A percentile compares a stretch with the other conserved stretches of the same genome.
phyloP scores from a whole-genome alignment of 1,140 invertebrate species.

The Bathynomus jamesi region DNA sequence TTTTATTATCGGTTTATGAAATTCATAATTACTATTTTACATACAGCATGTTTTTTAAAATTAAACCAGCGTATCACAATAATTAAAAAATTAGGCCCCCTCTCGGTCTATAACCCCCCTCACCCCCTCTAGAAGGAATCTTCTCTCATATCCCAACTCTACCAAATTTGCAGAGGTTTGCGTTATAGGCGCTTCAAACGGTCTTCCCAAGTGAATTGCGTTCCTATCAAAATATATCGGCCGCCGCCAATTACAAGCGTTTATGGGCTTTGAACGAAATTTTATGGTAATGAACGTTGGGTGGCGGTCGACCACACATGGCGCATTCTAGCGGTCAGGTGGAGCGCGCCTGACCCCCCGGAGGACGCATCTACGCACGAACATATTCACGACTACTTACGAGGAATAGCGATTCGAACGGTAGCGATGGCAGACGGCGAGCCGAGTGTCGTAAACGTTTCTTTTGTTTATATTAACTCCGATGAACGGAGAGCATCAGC shows the following conservation, averaged over 20 bases:
- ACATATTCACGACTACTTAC: too few relatives aligned
- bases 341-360: too few relatives aligned
- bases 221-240: background rate
- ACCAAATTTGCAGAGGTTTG: background rate
- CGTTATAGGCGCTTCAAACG: background rate
- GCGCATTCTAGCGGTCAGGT: background rate
- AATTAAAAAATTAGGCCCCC: background rate
- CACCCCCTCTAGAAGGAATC: too few relatives aligned
- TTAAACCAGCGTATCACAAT: background rate
- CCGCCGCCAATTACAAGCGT: background rate
- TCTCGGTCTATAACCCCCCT: background rate
- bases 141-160: too few relatives aligned
- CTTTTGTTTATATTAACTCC: too few relatives aligned
- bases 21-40: background rate
- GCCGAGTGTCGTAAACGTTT: too few relatives aligned
- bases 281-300: background rate
- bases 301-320: background rate
- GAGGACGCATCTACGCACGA: too few relatives aligned
- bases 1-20: background rate
- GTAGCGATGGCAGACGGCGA: too few relatives aligned
- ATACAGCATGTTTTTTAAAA: background rate
- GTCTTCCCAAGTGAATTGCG: background rate
- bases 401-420: too few relatives aligned
- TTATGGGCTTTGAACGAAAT: background rate
- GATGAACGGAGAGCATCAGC: too few relatives aligned